These are phyloP conservation scores for Orgyia antiqua DNA, from an alignment of 2,888 invertebrate species.

Conservation along the genomic window DNA sequence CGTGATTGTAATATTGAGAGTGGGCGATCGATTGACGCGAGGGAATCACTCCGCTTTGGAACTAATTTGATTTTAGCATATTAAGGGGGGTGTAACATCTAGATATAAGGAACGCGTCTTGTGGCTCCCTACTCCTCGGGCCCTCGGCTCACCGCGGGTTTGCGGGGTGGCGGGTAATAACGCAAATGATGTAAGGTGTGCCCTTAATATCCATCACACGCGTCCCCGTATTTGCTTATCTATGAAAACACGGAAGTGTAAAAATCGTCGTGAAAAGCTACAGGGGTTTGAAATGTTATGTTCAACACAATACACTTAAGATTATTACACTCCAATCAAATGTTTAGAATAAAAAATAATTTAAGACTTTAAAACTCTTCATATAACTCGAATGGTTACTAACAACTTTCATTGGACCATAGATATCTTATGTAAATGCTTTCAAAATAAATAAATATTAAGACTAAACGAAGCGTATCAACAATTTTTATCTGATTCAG, in stretches of 20 bases:
- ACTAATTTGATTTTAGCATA: slow-evolving; percentile 79
- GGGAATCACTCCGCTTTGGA: slow-evolving; percentile 72
- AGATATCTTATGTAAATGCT: neutral
- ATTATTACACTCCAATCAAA: slow-evolving; percentile 46
- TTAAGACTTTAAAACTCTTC: neutral
- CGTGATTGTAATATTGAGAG: slow-evolving; percentile 51
- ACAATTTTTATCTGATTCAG: slow-evolving; percentile 60
- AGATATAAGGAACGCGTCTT: slow-evolving; percentile 73
- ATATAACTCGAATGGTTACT: neutral
- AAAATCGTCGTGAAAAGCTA: slow-evolving; percentile 66
- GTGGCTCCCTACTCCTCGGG: slow-evolving; percentile 48
- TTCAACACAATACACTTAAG: slow-evolving; percentile 56
- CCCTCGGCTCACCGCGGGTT: slow-evolving; percentile 20
- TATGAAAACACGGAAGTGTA: slow-evolving; percentile 76
- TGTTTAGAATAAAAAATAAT: too few species aligned
- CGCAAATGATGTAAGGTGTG: slow-evolving; percentile 78
- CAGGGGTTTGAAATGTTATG: slow-evolving; percentile 49
- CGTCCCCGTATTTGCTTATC: slow-evolving; percentile 77
- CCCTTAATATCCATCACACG: slow-evolving; percentile 77
- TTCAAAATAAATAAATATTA: slow-evolving; percentile 18
- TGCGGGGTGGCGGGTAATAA: slow-evolving; percentile 54
- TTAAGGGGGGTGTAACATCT: slow-evolving; percentile 70
- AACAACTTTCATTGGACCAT: neutral
- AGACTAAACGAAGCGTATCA: slow-evolving; percentile 38
- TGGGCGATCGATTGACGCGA: slow-evolving; percentile 59